Evolutionary conservation across 1,140 invertebrate genomes (phyloP).

Genomic region (Globodera rostochiensis): DNA sequence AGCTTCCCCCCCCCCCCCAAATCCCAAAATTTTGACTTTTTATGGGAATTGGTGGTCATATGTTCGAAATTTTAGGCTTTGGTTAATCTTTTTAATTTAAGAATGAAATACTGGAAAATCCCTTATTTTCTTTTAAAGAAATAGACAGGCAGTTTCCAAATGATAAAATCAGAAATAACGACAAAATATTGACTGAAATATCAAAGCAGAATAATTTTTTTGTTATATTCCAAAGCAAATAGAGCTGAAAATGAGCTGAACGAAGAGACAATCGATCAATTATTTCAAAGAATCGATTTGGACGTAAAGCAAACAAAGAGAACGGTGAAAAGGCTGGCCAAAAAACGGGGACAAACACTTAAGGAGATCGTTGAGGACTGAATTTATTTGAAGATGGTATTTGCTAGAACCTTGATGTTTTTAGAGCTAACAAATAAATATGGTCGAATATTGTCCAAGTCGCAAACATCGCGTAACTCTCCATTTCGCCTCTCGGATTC

Average conservation of each 20-base stretch:
- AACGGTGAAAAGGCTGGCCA: neutral
- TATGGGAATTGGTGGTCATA: too few relatives aligned
- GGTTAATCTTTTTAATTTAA: neutral
- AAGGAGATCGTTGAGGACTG: neutral
- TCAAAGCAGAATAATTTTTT: neutral
- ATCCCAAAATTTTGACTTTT: too few relatives aligned
- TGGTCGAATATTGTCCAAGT: too few relatives aligned
- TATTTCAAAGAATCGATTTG: conserved; percentile 42
- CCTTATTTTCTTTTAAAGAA: conserved; percentile 12
- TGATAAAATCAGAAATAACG: too few relatives aligned
- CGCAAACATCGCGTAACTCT: too few relatives aligned
- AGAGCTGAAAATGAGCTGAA: neutral
- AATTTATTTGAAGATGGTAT: too few relatives aligned
- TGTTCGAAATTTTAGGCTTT: too few relatives aligned
- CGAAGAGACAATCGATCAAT: conserved; percentile 35
- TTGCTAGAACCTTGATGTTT: too few relatives aligned
- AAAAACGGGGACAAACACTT: neutral
- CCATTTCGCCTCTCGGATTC: too few relatives aligned
- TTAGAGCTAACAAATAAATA: too few relatives aligned
- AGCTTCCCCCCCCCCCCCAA: too few relatives aligned
- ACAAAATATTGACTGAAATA: neutral
- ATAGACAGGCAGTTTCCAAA: neutral
- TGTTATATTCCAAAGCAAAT: neutral
- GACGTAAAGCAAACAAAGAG: conserved; percentile 42
- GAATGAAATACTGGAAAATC: neutral